These are phyloP conservation scores for Carposina sasakii DNA, from an alignment of 1,140 invertebrate species.

Conservation along the genomic window DNA sequence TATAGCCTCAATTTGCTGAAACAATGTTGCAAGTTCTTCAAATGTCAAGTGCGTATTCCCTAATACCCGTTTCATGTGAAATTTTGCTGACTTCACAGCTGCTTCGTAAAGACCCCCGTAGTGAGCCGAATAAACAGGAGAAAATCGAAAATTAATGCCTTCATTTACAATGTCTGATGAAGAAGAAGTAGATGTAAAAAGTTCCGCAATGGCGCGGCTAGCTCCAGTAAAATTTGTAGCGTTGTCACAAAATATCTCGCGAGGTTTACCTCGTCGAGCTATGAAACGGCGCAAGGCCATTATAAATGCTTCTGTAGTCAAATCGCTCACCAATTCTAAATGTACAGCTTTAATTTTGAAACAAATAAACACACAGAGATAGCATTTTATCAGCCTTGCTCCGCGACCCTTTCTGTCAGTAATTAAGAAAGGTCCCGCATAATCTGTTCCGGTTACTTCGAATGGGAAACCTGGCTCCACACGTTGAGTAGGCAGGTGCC, in stretches of 20 bases:
- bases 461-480: background rate
- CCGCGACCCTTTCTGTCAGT: background rate
- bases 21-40: conserved; percentile 23
- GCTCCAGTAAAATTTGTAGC: background rate
- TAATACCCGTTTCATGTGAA: conserved; percentile 23
- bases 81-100: conserved; percentile 38
- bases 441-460: background rate
- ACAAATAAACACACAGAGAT: conserved; percentile 1
- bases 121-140: background rate
- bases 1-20: conserved; percentile 23
- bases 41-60: conserved; percentile 12
- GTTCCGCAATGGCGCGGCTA: background rate
- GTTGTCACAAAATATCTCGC: conserved; percentile 3
- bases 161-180: background rate
- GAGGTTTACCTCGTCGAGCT: conserved; percentile 15
- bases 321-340: conserved; percentile 1
- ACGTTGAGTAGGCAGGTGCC: background rate
- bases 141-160: conserved; percentile 1
- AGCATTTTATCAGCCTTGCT: background rate
- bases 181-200: background rate
- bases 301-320: conserved; percentile 15
- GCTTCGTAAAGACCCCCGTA: conserved; percentile 39
- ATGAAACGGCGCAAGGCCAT: conserved; percentile 16
- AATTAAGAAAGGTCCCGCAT: background rate
- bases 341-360: background rate